Percentiles rank a stretch among this genome's conserved stretches.
phyloP scores from a whole-genome alignment of 2,113 vertebrate genomes.

The Pluvialis apricaria region DNA sequence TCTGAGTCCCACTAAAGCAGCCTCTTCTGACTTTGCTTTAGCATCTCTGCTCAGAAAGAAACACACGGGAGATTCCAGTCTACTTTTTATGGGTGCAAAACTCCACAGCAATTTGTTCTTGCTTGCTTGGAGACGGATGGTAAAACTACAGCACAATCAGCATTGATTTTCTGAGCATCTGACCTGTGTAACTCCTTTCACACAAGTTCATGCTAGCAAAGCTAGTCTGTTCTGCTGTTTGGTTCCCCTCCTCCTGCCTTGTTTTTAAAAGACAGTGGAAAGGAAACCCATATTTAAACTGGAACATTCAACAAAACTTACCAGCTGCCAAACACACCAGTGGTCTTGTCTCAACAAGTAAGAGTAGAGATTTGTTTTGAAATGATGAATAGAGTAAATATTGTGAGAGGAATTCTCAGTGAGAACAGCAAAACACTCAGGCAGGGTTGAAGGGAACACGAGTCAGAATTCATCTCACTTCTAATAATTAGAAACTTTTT shows the following conservation, averaged over 20 bases:
- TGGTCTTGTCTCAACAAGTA: conserved; percentile 38
- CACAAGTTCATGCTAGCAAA: neutral
- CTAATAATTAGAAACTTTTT: neutral
- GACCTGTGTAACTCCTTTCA: neutral
- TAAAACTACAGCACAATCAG: neutral
- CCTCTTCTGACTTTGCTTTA: neutral
- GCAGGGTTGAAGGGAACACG: neutral
- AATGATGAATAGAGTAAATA: conserved; percentile 16
- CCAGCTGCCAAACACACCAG: conserved; percentile 3
- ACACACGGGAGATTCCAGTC: neutral
- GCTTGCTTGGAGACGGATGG: neutral
- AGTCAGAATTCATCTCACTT: neutral
- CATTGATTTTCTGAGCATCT: neutral
- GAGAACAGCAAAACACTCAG: neutral
- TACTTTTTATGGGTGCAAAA: neutral
- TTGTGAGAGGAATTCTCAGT: conserved; percentile 20
- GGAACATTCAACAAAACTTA: conserved; percentile 37
- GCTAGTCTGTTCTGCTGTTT: neutral
- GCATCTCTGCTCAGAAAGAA: neutral
- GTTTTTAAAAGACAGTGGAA: conserved; percentile 36
- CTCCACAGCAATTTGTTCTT: neutral
- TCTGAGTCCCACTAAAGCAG: neutral
- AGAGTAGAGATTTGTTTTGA: conserved; percentile 35
- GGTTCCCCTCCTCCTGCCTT: neutral
- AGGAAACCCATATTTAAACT: conserved; percentile 20